Evolutionary conservation across 2,888 invertebrate genomes (phyloP).

Genomic region (Drosophila colorata): DNA sequence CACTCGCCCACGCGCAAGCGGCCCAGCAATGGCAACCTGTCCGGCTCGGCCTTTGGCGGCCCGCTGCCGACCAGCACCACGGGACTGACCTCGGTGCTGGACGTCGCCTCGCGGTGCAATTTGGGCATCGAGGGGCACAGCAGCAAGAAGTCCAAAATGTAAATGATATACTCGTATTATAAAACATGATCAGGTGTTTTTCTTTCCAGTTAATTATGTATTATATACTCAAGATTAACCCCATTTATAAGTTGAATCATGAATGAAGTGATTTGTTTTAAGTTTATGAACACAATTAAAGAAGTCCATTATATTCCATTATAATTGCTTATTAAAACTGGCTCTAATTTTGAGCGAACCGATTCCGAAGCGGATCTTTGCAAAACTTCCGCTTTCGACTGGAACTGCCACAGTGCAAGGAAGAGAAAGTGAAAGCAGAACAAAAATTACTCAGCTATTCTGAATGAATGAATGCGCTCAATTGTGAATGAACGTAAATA

Average conservation of each 20-base stretch:
- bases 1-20: constrained; percentile 85
- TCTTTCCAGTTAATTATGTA: constrained; percentile 36
- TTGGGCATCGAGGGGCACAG: constrained; percentile 85
- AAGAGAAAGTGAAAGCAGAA: neutral
- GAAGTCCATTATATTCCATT: constrained; percentile 20
- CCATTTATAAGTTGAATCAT: constrained; percentile 45
- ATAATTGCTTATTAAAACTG: neutral
- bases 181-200: constrained; percentile 20
- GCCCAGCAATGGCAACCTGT: constrained; percentile 74
- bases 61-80: constrained; percentile 66
- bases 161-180: constrained; percentile 17
- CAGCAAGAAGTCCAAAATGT: constrained; percentile 84
- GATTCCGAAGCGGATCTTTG: no score
- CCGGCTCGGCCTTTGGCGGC: constrained; percentile 65
- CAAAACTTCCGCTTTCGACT: neutral
- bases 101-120: constrained; percentile 84
- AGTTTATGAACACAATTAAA: constrained; percentile 39
- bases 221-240: constrained; percentile 37
- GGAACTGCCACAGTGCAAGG: no score
- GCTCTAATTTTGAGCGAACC: neutral
- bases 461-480: no score
- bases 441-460: neutral
- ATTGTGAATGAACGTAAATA: no score
- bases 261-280: constrained; percentile 61
- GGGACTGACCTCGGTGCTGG: constrained; percentile 68